phyloP scores from a whole-genome alignment of 2,888 invertebrate species.

The Dryocosmus kuriphilus region DNA sequence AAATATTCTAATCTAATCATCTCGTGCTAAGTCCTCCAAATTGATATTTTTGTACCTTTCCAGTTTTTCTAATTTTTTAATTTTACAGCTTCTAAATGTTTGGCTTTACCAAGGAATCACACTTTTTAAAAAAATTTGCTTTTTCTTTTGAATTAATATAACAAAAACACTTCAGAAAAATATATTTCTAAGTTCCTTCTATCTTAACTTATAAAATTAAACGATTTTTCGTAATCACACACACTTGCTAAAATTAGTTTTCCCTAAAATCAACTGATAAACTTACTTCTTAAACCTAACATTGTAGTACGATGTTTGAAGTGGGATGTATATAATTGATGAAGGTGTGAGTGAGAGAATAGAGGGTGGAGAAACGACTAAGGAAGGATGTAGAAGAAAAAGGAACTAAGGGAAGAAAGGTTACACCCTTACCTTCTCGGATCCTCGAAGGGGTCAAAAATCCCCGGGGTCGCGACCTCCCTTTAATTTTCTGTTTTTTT shows the following conservation, averaged over 20 bases:
- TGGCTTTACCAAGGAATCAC: no score
- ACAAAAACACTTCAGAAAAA: no score
- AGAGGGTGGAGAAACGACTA: neutral
- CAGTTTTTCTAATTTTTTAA: no score
- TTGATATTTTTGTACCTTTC: no score
- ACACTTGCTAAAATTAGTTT: neutral
- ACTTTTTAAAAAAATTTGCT: no score
- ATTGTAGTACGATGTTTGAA: neutral
- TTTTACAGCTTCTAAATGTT: no score
- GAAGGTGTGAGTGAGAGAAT: neutral
- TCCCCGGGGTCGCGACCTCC: neutral
- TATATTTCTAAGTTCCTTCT: no score
- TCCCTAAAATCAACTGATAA: neutral
- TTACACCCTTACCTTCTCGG: constrained; percentile 10
- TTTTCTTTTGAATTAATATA: no score
- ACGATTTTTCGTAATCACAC: neutral
- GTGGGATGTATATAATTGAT: constrained; percentile 12
- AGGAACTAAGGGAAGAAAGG: neutral
- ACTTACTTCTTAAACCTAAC: neutral
- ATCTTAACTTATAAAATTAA: no score
- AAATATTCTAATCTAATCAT: no score
- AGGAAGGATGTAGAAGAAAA: neutral
- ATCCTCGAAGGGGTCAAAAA: constrained; percentile 10
- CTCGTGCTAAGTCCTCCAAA: no score
- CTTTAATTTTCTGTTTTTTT: no score